A percentile compares a stretch with the other conserved stretches of the same genome.
These are phyloP conservation scores for Ptiloglossa arizonensis DNA, from an alignment of 1,140 invertebrate genomes.

Conservation along the genomic window DNA sequence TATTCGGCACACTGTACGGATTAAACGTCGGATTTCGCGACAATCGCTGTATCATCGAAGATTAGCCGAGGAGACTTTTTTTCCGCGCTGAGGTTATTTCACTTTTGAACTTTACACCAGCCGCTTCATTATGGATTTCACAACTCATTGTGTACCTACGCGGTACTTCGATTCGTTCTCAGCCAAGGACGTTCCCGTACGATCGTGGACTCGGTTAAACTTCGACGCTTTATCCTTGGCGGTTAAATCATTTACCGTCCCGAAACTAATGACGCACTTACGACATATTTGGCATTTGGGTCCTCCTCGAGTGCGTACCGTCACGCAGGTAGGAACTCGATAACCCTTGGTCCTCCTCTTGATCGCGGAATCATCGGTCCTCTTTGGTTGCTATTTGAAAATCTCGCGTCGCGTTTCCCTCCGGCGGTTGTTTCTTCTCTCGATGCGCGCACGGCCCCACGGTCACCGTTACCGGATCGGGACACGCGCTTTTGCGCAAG, in stretches of 20 bases:
- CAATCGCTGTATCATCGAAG: too few relatives aligned
- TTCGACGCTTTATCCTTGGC: neutral
- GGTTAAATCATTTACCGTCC: neutral
- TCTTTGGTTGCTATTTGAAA: neutral
- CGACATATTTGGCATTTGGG: neutral
- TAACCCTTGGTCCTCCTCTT: too few relatives aligned
- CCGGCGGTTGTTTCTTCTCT: too few relatives aligned
- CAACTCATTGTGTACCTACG: conserved; percentile 1
- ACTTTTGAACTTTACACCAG: neutral
- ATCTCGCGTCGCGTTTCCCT: neutral
- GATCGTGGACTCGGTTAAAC: neutral
- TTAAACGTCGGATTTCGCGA: neutral
- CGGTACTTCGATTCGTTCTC: neutral
- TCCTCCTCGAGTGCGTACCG: too few relatives aligned
- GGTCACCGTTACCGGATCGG: too few relatives aligned
- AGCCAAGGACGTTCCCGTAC: neutral
- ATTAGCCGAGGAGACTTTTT: too few relatives aligned
- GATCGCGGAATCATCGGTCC: neutral
- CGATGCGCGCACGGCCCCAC: too few relatives aligned
- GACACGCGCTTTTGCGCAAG: too few relatives aligned
- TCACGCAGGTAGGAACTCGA: too few relatives aligned
- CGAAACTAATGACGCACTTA: neutral
- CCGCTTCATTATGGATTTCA: neutral
- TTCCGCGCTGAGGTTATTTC: neutral
- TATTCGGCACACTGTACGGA: neutral